These are phyloP conservation scores for Dexiosoma caninum DNA, from an alignment of 2,888 invertebrate species.

Conservation along the genomic window DNA sequence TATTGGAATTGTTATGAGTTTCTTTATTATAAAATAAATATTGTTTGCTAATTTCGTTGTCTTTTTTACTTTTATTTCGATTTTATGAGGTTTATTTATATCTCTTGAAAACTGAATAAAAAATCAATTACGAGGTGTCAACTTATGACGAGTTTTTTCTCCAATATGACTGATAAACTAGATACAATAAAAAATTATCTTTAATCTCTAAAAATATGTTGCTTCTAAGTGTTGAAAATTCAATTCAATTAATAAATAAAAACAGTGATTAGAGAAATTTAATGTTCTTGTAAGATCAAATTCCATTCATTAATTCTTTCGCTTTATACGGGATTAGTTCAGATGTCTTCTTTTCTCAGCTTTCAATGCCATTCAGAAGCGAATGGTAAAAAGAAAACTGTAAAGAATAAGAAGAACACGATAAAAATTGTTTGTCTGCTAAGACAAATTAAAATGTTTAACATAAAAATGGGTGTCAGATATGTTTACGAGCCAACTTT, in stretches of 20 bases:
- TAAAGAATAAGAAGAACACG: neutral
- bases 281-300: constrained; percentile 11
- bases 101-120: too few species aligned
- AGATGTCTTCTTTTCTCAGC: neutral
- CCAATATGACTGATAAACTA: too few species aligned
- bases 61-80: too few species aligned
- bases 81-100: too few species aligned
- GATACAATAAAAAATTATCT: too few species aligned
- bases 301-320: constrained; percentile 19
- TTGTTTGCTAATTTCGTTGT: too few species aligned
- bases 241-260: too few species aligned
- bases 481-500: constrained; percentile 53
- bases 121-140: too few species aligned
- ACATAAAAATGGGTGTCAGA: constrained; percentile 51
- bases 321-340: constrained; percentile 2
- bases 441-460: constrained; percentile 33
- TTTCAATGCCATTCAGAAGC: neutral
- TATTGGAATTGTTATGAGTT: too few species aligned
- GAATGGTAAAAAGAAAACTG: neutral
- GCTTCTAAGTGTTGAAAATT: neutral
- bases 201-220: neutral
- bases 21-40: too few species aligned
- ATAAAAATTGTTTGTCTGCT: neutral
- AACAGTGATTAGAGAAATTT: too few species aligned
- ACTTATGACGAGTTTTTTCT: too few species aligned